phyloP scores from a whole-genome alignment of 2,113 vertebrate species.

The Pyxicephalus adspersus region DNA sequence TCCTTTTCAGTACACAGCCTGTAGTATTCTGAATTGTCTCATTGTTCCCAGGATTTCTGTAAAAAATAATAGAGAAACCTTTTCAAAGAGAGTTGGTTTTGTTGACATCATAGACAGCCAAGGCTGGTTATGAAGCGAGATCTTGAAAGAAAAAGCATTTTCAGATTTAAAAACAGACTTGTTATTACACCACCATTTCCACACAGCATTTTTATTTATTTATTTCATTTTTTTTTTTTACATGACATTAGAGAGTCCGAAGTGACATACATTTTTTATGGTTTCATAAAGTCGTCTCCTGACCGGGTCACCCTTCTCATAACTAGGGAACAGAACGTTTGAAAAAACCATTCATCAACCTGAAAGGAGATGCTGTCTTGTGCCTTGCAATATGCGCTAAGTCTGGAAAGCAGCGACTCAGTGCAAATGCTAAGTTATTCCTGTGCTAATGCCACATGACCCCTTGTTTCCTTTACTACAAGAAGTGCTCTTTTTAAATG shows the following conservation, averaged over 20 bases:
- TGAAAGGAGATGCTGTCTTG: slow-evolving; percentile 98
- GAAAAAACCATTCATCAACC: slow-evolving; percentile 99
- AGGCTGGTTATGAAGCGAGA: slow-evolving; percentile 66
- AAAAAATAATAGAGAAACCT: slow-evolving; percentile 71
- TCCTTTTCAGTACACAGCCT: slow-evolving; percentile 59
- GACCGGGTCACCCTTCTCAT: slow-evolving; percentile 99
- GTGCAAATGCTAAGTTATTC: slow-evolving; percentile 98
- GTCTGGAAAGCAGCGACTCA: slow-evolving; percentile 89
- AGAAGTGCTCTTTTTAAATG: slow-evolving; percentile 34
- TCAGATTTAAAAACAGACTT: slow-evolving; percentile 90
- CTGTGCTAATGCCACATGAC: slow-evolving; percentile 96
- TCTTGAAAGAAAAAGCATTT: slow-evolving; percentile 85
- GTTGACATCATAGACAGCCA: slow-evolving; percentile 62
- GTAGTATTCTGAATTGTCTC: slow-evolving; percentile 64
- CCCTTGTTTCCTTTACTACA: slow-evolving; percentile 92
- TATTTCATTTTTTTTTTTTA: slow-evolving; percentile 73
- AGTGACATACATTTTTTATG: slow-evolving; percentile 99
- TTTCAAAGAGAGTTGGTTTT: slow-evolving; percentile 61
- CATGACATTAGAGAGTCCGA: slow-evolving; percentile 98
- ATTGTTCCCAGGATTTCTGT: slow-evolving; percentile 70
- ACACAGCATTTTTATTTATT: slow-evolving; percentile 69
- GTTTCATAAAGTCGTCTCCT: slow-evolving; percentile 99
- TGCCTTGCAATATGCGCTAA: slow-evolving; percentile 92
- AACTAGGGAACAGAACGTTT: slow-evolving; percentile 99
- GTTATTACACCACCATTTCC: slow-evolving; percentile 87